Base-by-base conservation (phyloP, 2,797 vertebrate species). In the Betta splendens region DNA sequence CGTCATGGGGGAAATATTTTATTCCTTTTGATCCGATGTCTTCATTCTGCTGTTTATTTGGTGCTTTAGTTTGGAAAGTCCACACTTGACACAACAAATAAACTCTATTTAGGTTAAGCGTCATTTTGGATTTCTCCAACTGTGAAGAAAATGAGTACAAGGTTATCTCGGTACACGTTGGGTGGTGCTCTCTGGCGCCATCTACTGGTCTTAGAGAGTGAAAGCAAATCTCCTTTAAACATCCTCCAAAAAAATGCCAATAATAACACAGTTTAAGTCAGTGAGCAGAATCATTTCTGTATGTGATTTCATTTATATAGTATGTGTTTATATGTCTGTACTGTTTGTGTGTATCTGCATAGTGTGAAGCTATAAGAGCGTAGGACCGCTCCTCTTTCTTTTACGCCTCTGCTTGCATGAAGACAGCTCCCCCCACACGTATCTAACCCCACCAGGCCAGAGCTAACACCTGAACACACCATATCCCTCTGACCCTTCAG, bases 1-100 rank as follows among this genome's bases (percentile, higher is more conserved):
- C 80, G 77, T 87, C 87, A 85, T 77, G 54, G 59, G 87, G 86
- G 86, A 89, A 84, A 88, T 91, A 84, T 83, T 89, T 79, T 87
- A 89, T 89, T 91, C 87, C 81, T 75, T 91, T 90, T 91, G 85
- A 92, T 89, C 88, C 87, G 88, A 89, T 81, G 80, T 88, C 85
- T 90, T 87, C 77, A 88, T 88, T 87, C 63, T 73, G 81, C 54
- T 81, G 83, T 81, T 85, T 88, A 86, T 86, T 87, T 81, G 57
- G 69, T 72, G 33, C 66, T 63, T 57, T 68, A 78, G 83, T 85
- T 84, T 84, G 86, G 35, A 80, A 70, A 88, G 76, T 84, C 82
- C 80, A 77, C 64, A 72, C 76, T 88, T 89, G 85, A 89, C 85
- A 85, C 80, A 90, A 89, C 86, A 90, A 90, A 89, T 89, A 85